Evolutionary conservation across 2,888 invertebrate species (phyloP).

Genomic region (Limnephilus lunatus): DNA sequence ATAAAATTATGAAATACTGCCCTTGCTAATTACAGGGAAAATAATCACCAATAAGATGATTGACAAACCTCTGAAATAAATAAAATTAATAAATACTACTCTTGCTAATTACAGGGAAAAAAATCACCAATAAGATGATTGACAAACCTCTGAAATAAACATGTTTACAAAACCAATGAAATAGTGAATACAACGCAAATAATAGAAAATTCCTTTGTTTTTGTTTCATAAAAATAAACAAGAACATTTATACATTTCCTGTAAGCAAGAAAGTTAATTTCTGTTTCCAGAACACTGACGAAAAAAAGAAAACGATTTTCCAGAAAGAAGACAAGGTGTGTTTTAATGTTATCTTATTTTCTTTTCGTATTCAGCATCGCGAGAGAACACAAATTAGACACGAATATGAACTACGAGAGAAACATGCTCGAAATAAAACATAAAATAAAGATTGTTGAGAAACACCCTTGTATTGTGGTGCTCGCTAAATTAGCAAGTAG

Average conservation of each 20-base stretch:
- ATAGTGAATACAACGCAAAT: no score
- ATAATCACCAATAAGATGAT: no score
- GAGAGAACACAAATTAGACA: neutral
- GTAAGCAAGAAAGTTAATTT: neutral
- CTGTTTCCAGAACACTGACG: neutral
- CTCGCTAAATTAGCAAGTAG: conserved; percentile 22
- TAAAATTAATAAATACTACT: no score
- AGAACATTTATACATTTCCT: neutral
- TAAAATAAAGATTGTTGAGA: neutral
- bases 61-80: no score
- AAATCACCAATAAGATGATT: no score
- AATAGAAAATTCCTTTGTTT: no score
- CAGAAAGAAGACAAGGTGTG: neutral
- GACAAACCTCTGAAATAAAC: no score
- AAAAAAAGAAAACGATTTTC: neutral
- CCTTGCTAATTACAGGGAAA: no score
- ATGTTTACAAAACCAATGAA: no score
- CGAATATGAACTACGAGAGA: neutral
- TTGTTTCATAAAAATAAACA: neutral
- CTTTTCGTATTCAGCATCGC: neutral
- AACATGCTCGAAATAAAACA: neutral
- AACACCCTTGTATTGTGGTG: neutral
- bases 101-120: no score
- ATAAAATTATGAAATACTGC: no score
- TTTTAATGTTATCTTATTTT: neutral